Percentiles rank a stretch among this genome's conserved stretches.
These are phyloP conservation scores for Sylvicola cinctus DNA, from an alignment of 2,888 invertebrate species.

Conservation along the genomic window DNA sequence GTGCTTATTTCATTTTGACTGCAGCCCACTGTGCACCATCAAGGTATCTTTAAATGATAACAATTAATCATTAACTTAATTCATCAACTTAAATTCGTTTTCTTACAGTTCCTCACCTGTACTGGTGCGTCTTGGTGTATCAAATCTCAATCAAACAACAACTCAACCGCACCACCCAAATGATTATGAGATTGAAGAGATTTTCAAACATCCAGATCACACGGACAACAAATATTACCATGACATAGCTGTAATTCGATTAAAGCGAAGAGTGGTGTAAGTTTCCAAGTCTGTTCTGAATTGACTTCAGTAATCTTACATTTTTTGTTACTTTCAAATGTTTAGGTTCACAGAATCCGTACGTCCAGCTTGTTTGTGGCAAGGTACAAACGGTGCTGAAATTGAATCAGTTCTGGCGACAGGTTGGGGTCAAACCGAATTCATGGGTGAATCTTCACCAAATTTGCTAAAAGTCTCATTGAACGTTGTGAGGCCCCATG, in stretches of 20 bases:
- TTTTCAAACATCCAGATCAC: constrained; percentile 30
- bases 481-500: constrained; percentile 15
- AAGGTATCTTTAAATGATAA: neutral
- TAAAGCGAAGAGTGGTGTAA: constrained; percentile 14
- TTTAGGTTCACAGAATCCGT: constrained; percentile 14
- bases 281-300: too few species aligned
- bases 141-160: constrained; percentile 23
- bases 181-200: constrained; percentile 24
- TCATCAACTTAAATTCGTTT: constrained; percentile 3
- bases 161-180: constrained; percentile 19
- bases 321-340: too few species aligned
- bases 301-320: too few species aligned
- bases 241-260: constrained; percentile 35
- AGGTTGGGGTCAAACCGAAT: constrained; percentile 9
- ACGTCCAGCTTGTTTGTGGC: constrained; percentile 24
- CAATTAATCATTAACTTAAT: neutral
- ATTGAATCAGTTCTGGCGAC: constrained; percentile 13
- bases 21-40: constrained; percentile 7
- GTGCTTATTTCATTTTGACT: constrained; percentile 11
- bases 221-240: constrained; percentile 29
- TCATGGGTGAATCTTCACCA: constrained; percentile 15
- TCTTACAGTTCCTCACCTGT: constrained; percentile 27
- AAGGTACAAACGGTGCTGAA: constrained; percentile 5
- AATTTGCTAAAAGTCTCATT: constrained; percentile 22
- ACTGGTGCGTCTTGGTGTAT: constrained; percentile 29